Evolutionary conservation across 2,113 vertebrate species (phyloP).

Genomic region (Benitochromis conjunctus): DNA sequence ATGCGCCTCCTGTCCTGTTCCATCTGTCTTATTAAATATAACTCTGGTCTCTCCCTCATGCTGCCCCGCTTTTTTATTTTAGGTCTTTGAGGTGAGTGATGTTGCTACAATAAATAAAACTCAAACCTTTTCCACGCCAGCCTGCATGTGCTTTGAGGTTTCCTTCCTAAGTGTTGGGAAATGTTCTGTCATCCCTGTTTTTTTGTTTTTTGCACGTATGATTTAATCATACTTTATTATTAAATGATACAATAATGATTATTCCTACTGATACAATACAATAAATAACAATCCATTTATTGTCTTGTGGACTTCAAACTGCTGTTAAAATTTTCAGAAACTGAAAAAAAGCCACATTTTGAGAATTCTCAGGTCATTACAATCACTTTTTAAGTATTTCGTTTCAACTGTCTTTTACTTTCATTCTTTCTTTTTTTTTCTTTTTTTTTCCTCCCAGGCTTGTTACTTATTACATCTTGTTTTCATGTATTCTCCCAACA

Average conservation of each 20-base stretch:
- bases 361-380: neutral
- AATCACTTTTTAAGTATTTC: neutral
- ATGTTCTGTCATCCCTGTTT: neutral
- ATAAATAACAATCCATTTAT: neutral
- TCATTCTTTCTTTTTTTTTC: too few species aligned
- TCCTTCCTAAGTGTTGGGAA: constrained; percentile 8
- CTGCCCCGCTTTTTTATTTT: constrained; percentile 84
- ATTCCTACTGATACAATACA: neutral
- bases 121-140: neutral
- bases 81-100: constrained; percentile 96
- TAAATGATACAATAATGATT: neutral
- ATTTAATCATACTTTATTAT: neutral
- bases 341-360: neutral
- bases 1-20: constrained; percentile 1
- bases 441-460: neutral
- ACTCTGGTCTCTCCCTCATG: constrained; percentile 80
- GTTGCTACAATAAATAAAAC: constrained; percentile 14
- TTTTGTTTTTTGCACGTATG: neutral
- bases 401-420: neutral
- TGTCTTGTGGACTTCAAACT: neutral
- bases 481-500: constrained; percentile 40
- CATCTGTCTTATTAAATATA: constrained; percentile 54
- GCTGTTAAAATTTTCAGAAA: neutral
- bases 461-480: neutral
- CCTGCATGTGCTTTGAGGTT: constrained; percentile 43